Conservation (phyloP, 2,797 vertebrate genomes). For the Sternotherus odoratus region DNA sequence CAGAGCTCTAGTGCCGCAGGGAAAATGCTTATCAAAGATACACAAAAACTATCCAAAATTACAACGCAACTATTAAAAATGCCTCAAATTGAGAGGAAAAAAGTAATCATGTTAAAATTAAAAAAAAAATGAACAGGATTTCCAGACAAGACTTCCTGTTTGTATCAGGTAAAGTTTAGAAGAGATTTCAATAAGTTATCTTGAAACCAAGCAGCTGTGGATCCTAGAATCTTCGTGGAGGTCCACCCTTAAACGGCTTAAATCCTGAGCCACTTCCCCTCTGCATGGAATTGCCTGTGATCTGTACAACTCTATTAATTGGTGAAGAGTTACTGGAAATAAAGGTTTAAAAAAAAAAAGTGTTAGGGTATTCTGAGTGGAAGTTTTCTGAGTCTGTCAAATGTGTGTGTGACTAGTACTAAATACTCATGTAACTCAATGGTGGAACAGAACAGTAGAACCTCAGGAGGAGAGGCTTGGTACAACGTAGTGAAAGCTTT, state of each 20-base stretch:
- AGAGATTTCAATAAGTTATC: conserved; percentile 86
- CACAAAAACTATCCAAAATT: conserved; percentile 82
- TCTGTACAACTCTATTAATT: conserved; percentile 97
- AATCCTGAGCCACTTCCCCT: conserved; percentile 92
- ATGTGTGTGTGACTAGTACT: not conserved
- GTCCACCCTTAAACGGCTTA: conserved; percentile 94
- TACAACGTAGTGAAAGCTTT: not conserved
- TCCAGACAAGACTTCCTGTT: conserved; percentile 79
- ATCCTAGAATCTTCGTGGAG: conserved; percentile 90
- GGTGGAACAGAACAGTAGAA: not conserved
- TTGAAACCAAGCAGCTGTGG: conserved; percentile 73
- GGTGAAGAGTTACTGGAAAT: conserved; percentile 91
- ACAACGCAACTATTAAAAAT: conserved; percentile 85
- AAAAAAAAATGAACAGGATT: conserved; percentile 78
- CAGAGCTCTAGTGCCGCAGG: conserved; percentile 74
- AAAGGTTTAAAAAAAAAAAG: conserved; percentile 57
- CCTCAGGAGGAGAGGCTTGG: not conserved
- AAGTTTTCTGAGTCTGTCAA: not conserved
- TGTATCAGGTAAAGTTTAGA: conserved; percentile 77
- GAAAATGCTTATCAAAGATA: conserved; percentile 74
- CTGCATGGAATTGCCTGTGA: conserved; percentile 92
- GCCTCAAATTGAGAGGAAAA: conserved; percentile 81
- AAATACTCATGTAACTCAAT: not conserved
- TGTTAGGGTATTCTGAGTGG: not conserved
- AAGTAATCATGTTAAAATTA: conserved; percentile 83